Evolutionary conservation across 2,113 vertebrate species (phyloP).

Genomic region (Nothoprocta pentlandii): DNA sequence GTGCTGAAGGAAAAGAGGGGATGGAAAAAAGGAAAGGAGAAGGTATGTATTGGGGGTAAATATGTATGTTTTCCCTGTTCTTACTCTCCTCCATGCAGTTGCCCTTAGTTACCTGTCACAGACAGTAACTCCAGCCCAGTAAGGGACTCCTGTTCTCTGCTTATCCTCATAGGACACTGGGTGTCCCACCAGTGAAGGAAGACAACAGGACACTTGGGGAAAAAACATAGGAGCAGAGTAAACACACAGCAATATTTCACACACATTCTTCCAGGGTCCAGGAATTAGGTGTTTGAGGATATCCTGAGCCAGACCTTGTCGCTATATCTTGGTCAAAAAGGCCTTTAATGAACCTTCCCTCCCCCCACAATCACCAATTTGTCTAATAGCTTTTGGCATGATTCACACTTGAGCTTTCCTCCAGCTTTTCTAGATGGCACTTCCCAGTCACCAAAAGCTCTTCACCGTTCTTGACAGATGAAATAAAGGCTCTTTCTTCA

Average conservation of each 20-base stretch:
- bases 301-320: neutral
- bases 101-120: neutral
- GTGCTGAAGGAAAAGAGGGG: neutral
- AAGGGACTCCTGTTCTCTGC: neutral
- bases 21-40: neutral
- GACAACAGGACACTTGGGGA: neutral
- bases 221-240: neutral
- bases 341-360: neutral
- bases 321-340: neutral
- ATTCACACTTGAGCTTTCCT: neutral
- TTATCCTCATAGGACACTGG: neutral
- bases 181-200: neutral
- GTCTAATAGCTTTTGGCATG: neutral
- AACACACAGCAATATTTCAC: neutral
- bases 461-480: neutral
- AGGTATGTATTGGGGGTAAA: neutral
- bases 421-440: neutral
- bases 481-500: neutral
- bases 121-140: neutral
- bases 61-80: neutral
- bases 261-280: neutral
- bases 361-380: neutral
- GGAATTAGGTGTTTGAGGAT: neutral
- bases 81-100: neutral
- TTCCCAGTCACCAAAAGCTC: neutral